Evolutionary conservation across 2,888 invertebrate species (phyloP).

Genomic region (Nebria salina): DNA sequence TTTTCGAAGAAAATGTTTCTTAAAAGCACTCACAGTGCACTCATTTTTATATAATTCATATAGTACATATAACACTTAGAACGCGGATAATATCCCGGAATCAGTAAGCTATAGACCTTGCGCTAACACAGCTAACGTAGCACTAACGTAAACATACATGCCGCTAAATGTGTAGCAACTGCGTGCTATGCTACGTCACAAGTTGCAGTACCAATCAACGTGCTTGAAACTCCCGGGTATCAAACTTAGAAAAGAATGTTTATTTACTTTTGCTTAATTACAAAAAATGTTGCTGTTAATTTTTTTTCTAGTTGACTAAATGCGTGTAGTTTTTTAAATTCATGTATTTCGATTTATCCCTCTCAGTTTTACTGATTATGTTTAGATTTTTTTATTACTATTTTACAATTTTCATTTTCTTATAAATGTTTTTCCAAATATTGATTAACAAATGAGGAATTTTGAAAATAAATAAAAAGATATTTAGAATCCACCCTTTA

Average conservation of each 20-base stretch:
- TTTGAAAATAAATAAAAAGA: no score
- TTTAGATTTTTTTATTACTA: no score
- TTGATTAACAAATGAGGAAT: no score
- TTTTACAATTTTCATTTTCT: no score
- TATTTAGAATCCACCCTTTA: no score
- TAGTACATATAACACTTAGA: not conserved
- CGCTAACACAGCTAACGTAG: not conserved
- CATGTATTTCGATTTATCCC: no score
- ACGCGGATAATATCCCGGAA: not conserved
- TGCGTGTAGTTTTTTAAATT: no score
- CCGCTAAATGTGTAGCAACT: constrained; percentile 6
- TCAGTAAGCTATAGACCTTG: not conserved
- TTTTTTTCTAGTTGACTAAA: not conserved
- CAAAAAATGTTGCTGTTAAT: not conserved
- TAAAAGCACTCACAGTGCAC: constrained; percentile 5
- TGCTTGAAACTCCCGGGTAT: not conserved
- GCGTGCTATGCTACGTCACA: not conserved
- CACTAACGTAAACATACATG: constrained; percentile 2
- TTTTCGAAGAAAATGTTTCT: not conserved
- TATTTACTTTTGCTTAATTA: constrained; percentile 19
- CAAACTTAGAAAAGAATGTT: constrained; percentile 7
- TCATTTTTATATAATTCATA: not conserved
- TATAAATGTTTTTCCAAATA: no score
- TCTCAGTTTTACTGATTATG: no score
- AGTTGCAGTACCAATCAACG: not conserved